phyloP scores from a whole-genome alignment of 2,888 invertebrate genomes.

The Cantharis nigra region DNA sequence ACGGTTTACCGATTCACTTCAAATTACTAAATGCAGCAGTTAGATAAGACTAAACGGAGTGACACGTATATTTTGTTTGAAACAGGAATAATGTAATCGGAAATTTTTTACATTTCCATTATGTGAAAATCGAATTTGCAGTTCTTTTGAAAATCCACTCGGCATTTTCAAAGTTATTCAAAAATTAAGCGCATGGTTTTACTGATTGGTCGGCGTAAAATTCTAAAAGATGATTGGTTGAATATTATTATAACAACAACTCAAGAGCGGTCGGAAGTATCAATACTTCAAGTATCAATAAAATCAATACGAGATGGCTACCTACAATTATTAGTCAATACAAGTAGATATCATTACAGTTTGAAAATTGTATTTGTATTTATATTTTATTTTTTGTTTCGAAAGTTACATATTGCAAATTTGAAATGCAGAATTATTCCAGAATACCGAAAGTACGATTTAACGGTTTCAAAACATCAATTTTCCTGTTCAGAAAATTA shows the following conservation, averaged over 20 bases:
- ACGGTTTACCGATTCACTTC: background rate
- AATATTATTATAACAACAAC: no score
- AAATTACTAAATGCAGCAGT: background rate
- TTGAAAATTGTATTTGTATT: background rate
- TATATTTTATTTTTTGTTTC: background rate
- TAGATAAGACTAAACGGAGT: background rate
- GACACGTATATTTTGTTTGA: background rate
- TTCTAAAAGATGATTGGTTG: no score
- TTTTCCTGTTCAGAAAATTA: background rate
- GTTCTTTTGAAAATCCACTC: no score
- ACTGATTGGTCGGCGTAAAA: no score
- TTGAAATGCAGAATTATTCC: background rate
- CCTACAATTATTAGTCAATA: background rate
- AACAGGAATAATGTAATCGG: background rate
- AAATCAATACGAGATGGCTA: background rate
- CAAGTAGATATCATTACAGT: background rate
- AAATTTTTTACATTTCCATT: background rate
- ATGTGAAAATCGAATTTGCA: background rate
- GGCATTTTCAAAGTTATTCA: no score
- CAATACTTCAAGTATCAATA: no score
- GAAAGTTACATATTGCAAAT: background rate
- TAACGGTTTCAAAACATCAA: background rate
- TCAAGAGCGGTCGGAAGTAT: no score
- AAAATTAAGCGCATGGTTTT: no score
- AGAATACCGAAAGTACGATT: background rate